Base-by-base conservation (phyloP, 2,113 vertebrate species). In the Pteropus alecto region DNA sequence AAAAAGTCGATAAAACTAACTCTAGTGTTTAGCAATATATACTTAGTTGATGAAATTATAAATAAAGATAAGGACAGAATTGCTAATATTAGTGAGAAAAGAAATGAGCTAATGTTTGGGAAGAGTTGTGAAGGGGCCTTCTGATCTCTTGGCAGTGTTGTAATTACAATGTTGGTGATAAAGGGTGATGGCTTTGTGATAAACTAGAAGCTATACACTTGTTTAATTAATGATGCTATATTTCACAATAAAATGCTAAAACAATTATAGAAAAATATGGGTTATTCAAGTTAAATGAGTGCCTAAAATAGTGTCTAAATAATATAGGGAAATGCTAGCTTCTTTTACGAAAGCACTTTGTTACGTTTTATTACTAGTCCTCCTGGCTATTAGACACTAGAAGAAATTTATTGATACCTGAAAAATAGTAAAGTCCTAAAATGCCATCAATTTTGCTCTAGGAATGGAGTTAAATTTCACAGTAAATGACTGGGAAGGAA, bases 371-470 rank as follows among this genome's bases (percentile, higher is more conserved):
- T 71, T 84, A 89, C 87, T 84, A 30, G 56, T 77, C 65, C 22
- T 94, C 26, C 67, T 93, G 70, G 70, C 68, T 96, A 94, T 67
- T 96, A 84, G 77, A 87, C 41, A 89, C 61, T 58, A 83, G 70
- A 38, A 81, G 58, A 79, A 84, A 92, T 97, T 97, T 97, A 97
- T 58, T 87, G 84, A 81, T 95, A 83, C 68, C 92, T 95, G 74
- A 93, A 94, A 92, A 93, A 92, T 48, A 79, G n/a, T 87, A 9
- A 95, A 58, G 35, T 74, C 68, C 60, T 92, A 92, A 97, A 95
- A 92, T 83, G 43, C 9, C 90, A 96, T 94, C 81, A 87, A 86
- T 94, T 97, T 92, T 79, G 26, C 56, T 93, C 8, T 41, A 63
- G 35, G 14, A 83, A 67, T 86, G 48, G 63, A 94, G 82, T 60